These are phyloP conservation scores for Stylophora pistillata DNA, from an alignment of 64 coral and sea anemone genomes.

Conservation along the genomic window DNA sequence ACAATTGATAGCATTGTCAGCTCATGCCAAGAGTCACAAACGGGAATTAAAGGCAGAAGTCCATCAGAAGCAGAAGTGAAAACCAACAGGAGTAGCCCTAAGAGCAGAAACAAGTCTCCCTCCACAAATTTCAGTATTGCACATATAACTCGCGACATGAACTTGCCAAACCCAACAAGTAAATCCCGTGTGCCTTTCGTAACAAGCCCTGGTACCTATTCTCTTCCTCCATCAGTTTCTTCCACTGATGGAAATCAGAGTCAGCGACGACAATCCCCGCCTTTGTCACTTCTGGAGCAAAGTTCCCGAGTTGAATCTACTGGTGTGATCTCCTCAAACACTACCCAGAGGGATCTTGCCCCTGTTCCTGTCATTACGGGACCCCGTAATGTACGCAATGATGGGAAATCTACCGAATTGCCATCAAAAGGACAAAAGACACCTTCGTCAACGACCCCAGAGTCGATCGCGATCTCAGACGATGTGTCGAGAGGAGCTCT, in stretches of 20 bases:
- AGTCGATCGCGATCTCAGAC: neutral
- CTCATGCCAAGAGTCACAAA: slow-evolving; percentile 26
- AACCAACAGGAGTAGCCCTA: slow-evolving; percentile 8
- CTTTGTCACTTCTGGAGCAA: slow-evolving; percentile 1
- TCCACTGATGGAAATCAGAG: neutral
- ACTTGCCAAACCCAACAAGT: neutral
- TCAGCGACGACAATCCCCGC: slow-evolving; percentile 9
- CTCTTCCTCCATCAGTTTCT: neutral
- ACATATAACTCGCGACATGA: slow-evolving; percentile 68
- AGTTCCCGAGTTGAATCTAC: neutral
- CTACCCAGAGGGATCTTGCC: neutral
- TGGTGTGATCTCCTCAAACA: neutral
- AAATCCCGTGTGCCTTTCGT: neutral
- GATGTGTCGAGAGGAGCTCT: neutral
- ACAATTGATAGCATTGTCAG: slow-evolving; percentile 29
- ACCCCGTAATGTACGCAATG: neutral
- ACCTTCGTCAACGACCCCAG: too few species aligned
- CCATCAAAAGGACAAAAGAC: neutral
- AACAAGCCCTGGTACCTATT: neutral
- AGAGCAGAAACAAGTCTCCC: slow-evolving; percentile 47
- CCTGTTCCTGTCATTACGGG: neutral
- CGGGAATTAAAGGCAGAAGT: neutral
- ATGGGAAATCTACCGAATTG: neutral
- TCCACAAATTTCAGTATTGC: slow-evolving; percentile 82
- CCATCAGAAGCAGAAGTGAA: neutral